Evolutionary conservation across 2,888 invertebrate genomes (phyloP), one percentile per base, ranked within the genome.

Genomic region (Perithous albicinctus): DNA sequence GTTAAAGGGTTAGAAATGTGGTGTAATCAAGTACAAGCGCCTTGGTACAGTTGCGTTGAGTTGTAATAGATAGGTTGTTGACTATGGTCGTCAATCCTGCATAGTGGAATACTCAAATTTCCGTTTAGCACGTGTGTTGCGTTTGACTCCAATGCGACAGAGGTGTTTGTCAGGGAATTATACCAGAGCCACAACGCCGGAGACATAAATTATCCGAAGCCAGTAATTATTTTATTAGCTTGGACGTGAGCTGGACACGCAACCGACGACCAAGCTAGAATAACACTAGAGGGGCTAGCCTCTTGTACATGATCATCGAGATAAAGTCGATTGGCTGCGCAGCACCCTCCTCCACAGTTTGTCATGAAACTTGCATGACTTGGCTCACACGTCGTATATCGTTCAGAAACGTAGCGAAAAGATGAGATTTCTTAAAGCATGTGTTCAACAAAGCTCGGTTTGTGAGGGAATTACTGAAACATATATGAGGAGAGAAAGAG

Each of bases 141-240:
- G 29, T 63, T 66, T 32, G 43, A 56, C 54, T 29, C 8, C 66
- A 76, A 77, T 54, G 38, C 51, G 54, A 43, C 10, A 72, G 66
- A 80, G 67, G 67, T 63, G 38, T 80, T 80, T 77, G 77, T 72
- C 72, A 51, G 41, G 18, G 72, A 84, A 81, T 85, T 85, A 85
- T 51, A 29, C 48, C 78, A 66, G 41, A 35, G 72, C 61, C 54
- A 54, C 54, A 67, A 51, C 46, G 59, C 67, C 77, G 73, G 80
- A 75, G 79, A 81, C 82, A 84, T 85, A 83, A 85, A 85, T 85
- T 84, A 84, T 83, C 35, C 74, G 73, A 77, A 82, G 48, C 72
- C 80, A 79, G 84, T 84, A 85, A 87, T 86, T 86, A 88, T 87
- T 87, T 87, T 84, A 87, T 88, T 87, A 88, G 83, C 83, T 80